These are phyloP conservation scores for Pachyuromys duprasi DNA, from an alignment of 2,797 vertebrate species.

Conservation along the genomic window DNA sequence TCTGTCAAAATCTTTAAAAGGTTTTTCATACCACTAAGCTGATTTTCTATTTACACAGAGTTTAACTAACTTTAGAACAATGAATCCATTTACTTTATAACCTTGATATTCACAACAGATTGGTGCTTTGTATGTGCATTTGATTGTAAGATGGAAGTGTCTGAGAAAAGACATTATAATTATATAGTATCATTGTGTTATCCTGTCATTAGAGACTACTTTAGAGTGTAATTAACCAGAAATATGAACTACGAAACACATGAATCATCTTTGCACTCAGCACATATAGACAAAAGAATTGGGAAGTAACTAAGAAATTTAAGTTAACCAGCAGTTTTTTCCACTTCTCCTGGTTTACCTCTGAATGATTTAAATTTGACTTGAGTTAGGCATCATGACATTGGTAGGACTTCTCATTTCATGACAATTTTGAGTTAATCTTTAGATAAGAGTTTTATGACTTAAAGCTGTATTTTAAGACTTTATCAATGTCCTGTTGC, in stretches of 20 bases:
- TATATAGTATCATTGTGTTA: slow-evolving; percentile 59
- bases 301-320: slow-evolving; percentile 57
- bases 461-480: slow-evolving; percentile 58
- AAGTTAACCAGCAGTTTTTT: slow-evolving; percentile 42
- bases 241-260: slow-evolving; percentile 43
- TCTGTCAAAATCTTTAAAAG: slow-evolving; percentile 14
- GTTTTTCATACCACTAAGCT: background rate
- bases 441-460: slow-evolving; percentile 53
- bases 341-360: background rate
- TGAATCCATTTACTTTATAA: slow-evolving; percentile 36
- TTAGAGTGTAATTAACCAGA: slow-evolving; percentile 67
- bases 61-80: slow-evolving; percentile 56
- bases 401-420: slow-evolving; percentile 38
- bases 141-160: slow-evolving; percentile 38
- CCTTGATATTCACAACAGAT: slow-evolving; percentile 16
- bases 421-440: slow-evolving; percentile 55
- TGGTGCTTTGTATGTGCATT: slow-evolving; percentile 20
- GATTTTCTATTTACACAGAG: slow-evolving; percentile 40
- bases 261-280: slow-evolving; percentile 56
- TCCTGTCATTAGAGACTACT: slow-evolving; percentile 51
- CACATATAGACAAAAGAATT: slow-evolving; percentile 29
- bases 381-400: background rate
- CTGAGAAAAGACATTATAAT: slow-evolving; percentile 65
- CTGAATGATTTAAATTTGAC: slow-evolving; percentile 48
- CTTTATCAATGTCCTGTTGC: slow-evolving; percentile 14